Evolutionary conservation across 2,888 invertebrate species (phyloP).

Genomic region (Aelia acuminata): DNA sequence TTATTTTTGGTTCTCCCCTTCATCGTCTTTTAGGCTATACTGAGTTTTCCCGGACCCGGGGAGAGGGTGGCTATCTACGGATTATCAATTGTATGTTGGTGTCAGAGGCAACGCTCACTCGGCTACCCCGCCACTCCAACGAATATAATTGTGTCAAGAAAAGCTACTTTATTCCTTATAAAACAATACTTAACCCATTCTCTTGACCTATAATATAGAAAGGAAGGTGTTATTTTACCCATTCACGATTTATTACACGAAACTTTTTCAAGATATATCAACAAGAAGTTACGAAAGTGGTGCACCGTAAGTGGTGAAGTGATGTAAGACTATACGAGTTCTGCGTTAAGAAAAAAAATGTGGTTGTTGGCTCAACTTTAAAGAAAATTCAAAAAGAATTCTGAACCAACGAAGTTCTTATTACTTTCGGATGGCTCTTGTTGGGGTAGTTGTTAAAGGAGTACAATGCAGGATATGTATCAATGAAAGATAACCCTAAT

Average conservation of each 20-base stretch:
- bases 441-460: neutral
- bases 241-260: neutral
- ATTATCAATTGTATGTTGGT: no score
- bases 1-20: no score
- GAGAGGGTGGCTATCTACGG: no score
- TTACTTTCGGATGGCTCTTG: no score
- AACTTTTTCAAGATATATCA: neutral
- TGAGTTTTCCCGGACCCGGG: no score
- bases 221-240: neutral
- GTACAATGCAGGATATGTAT: neutral
- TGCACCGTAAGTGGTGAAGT: neutral
- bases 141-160: neutral
- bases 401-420: no score
- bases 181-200: slow-evolving; percentile 24
- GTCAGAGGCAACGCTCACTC: no score
- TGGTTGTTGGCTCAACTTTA: no score
- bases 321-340: neutral
- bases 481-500: neutral
- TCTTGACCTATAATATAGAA: neutral
- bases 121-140: no score
- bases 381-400: no score
- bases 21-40: no score
- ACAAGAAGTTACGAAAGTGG: neutral
- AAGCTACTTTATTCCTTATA: neutral
- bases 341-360: no score